Evolutionary conservation across 2,888 invertebrate genomes (phyloP).

Genomic region (Drosophila eohydei): DNA sequence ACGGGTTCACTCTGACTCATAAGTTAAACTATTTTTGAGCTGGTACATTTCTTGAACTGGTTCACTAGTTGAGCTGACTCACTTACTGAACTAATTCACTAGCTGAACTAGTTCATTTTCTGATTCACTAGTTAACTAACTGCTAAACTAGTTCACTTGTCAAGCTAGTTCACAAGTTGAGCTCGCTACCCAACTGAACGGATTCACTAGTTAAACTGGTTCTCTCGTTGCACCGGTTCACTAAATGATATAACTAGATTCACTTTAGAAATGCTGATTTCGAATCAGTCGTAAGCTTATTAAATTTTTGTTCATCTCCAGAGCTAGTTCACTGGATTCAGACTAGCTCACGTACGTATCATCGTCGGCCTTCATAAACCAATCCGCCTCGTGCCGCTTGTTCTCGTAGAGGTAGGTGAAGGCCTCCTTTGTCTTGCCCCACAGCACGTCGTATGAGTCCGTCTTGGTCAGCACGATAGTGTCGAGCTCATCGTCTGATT

Average conservation of each 20-base stretch:
- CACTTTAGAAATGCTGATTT: neutral
- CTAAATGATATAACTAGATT: neutral
- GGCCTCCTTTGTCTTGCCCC: constrained; percentile 98
- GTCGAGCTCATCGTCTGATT: constrained; percentile 90
- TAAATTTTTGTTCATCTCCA: neutral
- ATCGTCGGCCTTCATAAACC: constrained; percentile 99
- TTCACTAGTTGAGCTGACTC: neutral
- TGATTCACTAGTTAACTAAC: neutral
- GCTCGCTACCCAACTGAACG: neutral
- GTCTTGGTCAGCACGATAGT: constrained; percentile 89
- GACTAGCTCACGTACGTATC: constrained; percentile 92
- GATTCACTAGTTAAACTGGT: neutral
- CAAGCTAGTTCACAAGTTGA: neutral
- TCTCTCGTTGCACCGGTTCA: too few relatives aligned
- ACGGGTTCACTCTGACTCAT: neutral
- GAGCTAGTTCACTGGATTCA: neutral
- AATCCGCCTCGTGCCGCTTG: constrained; percentile 93
- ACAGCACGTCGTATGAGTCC: constrained; percentile 94
- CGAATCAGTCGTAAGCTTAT: neutral
- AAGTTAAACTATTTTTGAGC: too few relatives aligned
- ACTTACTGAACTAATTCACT: neutral
- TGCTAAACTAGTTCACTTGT: neutral
- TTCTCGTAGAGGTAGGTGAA: constrained; percentile 94
- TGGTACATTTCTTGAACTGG: neutral
- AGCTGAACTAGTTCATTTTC: neutral